These are phyloP conservation scores for Nyleta sp. DNA, from an alignment of 2,888 invertebrate genomes.

Conservation along the genomic window DNA sequence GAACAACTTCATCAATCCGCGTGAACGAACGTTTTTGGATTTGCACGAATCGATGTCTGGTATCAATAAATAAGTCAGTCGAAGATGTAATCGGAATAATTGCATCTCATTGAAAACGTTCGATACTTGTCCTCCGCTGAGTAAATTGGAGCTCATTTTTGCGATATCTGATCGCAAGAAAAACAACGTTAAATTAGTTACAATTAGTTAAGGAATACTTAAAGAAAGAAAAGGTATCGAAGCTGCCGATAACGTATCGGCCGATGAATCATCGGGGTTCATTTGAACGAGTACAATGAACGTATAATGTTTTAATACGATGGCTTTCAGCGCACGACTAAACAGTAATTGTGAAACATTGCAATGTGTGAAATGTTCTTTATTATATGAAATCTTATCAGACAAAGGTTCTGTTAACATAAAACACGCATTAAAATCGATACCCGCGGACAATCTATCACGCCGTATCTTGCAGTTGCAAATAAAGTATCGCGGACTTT, in stretches of 20 bases:
- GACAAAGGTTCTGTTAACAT: constrained; percentile 46
- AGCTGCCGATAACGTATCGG: constrained; percentile 2
- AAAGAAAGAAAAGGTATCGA: not conserved
- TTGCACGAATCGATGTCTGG: no score
- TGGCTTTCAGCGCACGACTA: constrained; percentile 26
- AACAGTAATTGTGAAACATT: constrained; percentile 47
- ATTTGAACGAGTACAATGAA: constrained; percentile 35
- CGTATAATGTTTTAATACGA: constrained; percentile 34
- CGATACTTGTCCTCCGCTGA: no score
- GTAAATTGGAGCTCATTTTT: no score
- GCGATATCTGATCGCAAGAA: not conserved
- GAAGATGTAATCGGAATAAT: no score
- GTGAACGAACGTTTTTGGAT: no score
- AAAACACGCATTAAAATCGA: constrained; percentile 50
- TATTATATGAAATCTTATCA: constrained; percentile 48
- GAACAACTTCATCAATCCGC: no score
- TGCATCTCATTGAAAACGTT: no score
- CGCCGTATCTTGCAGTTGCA: not conserved
- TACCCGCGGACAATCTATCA: constrained; percentile 29
- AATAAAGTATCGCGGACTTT: no score
- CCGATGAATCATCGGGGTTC: constrained; percentile 3
- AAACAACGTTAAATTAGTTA: not conserved
- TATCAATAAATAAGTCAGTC: no score
- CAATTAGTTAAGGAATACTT: not conserved
- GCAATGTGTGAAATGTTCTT: constrained; percentile 32